Conservation (phyloP, 2,888 invertebrate genomes). For the Coleophora deauratella region DNA sequence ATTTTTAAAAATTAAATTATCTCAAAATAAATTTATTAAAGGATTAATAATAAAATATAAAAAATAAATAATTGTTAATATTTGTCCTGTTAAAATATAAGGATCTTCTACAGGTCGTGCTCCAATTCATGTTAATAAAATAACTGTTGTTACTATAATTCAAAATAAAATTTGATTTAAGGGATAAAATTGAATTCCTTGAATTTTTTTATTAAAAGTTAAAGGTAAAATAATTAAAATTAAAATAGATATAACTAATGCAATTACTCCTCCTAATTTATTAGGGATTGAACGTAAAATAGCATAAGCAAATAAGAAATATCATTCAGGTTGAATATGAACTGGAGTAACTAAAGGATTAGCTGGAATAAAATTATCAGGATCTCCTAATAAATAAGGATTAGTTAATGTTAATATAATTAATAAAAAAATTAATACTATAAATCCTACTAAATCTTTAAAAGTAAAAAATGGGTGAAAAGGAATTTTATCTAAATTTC, state of each 20-base stretch:
- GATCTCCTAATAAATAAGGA: constrained; percentile 78
- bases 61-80: constrained; percentile 75
- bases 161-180: constrained; percentile 77
- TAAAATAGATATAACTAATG: constrained; percentile 77
- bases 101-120: constrained; percentile 80
- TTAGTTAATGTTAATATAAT: constrained; percentile 63
- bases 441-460: constrained; percentile 78
- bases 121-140: constrained; percentile 82
- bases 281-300: constrained; percentile 87
- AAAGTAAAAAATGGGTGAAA: constrained; percentile 79
- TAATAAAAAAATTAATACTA: constrained; percentile 70
- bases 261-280: constrained; percentile 84
- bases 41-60: constrained; percentile 72
- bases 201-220: constrained; percentile 69
- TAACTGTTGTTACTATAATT: constrained; percentile 65
- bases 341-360: constrained; percentile 80
- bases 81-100: constrained; percentile 76
- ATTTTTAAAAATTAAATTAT: constrained; percentile 64
- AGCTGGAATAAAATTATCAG: constrained; percentile 83
- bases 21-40: constrained; percentile 66
- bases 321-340: constrained; percentile 90
- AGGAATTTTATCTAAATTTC: constrained; percentile 79
- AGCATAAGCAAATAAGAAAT: constrained; percentile 87
- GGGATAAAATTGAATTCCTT: constrained; percentile 76
- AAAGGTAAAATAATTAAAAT: constrained; percentile 78